phyloP scores from a whole-genome alignment of 2,888 invertebrate species.

The Microctonus hyperodae region DNA sequence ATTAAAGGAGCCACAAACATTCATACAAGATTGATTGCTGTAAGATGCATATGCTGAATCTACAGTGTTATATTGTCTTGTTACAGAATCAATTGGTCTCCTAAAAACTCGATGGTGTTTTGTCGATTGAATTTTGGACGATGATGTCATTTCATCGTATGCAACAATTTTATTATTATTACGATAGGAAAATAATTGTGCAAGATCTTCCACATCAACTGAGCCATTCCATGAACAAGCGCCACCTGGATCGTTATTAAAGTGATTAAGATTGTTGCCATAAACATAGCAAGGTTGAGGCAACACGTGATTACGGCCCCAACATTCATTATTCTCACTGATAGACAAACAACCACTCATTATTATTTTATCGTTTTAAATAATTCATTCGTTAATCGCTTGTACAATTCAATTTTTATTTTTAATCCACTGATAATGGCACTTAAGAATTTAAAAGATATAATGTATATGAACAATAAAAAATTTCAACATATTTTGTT shows the following conservation, averaged over 20 bases:
- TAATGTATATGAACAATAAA: neutral
- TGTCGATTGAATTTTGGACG: slow-evolving; percentile 14
- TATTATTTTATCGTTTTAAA: neutral
- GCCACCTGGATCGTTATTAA: neutral
- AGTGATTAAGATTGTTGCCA: neutral
- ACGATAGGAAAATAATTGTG: slow-evolving; percentile 23
- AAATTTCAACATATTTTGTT: too few relatives aligned
- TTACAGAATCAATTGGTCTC: slow-evolving; percentile 5
- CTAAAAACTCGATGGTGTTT: slow-evolving; percentile 24
- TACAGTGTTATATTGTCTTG: neutral
- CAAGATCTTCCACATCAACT: slow-evolving; percentile 55
- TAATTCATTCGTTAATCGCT: neutral
- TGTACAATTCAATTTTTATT: neutral
- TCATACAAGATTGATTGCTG: neutral
- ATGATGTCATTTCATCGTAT: neutral
- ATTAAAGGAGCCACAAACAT: slow-evolving; percentile 10
- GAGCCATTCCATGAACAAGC: slow-evolving; percentile 31
- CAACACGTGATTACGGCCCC: neutral
- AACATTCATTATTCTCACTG: slow-evolving; percentile 12
- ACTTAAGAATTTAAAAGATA: neutral
- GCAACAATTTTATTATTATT: neutral
- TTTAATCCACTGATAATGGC: neutral
- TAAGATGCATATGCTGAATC: neutral
- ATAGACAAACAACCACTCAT: neutral
- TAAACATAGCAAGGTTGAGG: neutral